phyloP scores from a whole-genome alignment of 2,888 invertebrate species.

The Heliconius sara region DNA sequence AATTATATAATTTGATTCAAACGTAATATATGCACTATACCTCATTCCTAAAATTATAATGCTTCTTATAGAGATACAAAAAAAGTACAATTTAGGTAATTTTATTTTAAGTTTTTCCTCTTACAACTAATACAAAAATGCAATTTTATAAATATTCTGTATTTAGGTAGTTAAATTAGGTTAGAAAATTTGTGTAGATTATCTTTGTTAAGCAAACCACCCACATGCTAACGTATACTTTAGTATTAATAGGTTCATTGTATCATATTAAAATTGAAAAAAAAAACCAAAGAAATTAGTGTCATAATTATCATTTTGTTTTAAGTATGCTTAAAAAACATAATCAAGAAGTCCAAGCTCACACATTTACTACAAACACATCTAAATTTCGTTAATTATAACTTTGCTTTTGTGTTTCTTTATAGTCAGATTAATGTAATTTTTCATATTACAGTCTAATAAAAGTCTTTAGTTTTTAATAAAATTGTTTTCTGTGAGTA shows the following conservation, averaged over 20 bases:
- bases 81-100: constrained; percentile 19
- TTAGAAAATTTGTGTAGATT: constrained; percentile 5
- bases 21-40: neutral
- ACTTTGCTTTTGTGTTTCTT: neutral
- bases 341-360: neutral
- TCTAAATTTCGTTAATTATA: neutral
- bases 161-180: constrained; percentile 16
- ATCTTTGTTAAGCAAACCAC: neutral
- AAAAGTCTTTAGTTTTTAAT: too few relatives aligned
- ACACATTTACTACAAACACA: neutral
- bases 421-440: neutral
- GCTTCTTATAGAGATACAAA: constrained; percentile 12
- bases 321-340: neutral
- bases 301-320: neutral
- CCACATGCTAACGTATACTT: neutral
- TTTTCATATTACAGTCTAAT: too few relatives aligned
- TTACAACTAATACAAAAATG: neutral
- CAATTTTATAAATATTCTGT: constrained; percentile 17
- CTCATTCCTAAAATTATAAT: constrained; percentile 9
- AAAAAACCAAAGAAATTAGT: neutral
- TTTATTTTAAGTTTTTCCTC: neutral
- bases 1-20: constrained; percentile 7
- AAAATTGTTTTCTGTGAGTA: too few relatives aligned
- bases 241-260: constrained; percentile 6
- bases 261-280: neutral